phyloP scores from a whole-genome alignment of 2,113 vertebrate genomes.

The Lycaon pictus region DNA sequence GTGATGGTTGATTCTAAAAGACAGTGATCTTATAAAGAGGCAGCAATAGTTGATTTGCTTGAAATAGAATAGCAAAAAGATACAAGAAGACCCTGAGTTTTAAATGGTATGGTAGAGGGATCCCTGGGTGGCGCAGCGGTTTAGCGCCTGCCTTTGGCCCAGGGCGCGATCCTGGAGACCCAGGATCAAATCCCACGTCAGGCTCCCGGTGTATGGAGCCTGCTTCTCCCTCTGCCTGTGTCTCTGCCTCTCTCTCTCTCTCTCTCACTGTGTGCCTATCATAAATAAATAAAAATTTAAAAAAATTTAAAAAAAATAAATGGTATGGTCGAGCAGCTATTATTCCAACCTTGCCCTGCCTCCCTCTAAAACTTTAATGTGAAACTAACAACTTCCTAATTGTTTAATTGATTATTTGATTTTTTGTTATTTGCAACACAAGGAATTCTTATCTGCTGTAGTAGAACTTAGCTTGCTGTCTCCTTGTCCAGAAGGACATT shows the following conservation, averaged over 20 bases:
- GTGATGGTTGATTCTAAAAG: not conserved
- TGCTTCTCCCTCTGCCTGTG: no score
- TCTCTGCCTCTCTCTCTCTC: no score
- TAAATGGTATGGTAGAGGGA: fast-evolving
- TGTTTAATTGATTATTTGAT: not conserved
- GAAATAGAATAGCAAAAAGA: no score
- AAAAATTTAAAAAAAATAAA: no score
- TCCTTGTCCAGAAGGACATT: not conserved
- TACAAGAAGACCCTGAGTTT: fast-evolving
- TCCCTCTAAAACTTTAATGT: not conserved
- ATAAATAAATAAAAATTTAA: no score
- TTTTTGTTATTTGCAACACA: not conserved
- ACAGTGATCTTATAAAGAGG: fast-evolving
- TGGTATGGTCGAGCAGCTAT: fast-evolving
- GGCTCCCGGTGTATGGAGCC: no score
- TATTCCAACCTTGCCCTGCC: not conserved
- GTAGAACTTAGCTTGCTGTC: not conserved
- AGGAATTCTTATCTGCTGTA: not conserved
- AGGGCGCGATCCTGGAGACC: no score
- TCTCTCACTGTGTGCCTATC: no score
- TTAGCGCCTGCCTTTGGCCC: no score
- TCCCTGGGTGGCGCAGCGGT: no score
- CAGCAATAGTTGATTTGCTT: fast-evolving
- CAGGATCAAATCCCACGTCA: no score
- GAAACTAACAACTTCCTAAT: not conserved